phyloP scores from a whole-genome alignment of 2,888 invertebrate species.

The Dasysyrphus albostriatus region DNA sequence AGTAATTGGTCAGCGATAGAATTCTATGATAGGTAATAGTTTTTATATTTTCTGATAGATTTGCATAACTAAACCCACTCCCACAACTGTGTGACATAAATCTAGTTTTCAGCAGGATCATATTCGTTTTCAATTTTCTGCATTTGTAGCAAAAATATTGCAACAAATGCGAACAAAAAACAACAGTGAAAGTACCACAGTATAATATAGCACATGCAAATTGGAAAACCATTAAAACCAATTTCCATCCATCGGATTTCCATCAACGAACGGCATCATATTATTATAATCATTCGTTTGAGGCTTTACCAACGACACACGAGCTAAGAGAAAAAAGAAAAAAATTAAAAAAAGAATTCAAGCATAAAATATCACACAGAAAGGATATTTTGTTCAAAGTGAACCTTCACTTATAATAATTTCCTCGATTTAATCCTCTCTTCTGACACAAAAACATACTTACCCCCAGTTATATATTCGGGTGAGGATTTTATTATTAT shows the following conservation, averaged over 20 bases:
- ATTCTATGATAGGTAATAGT: no score
- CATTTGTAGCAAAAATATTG: neutral
- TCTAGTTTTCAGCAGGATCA: slow-evolving; percentile 2
- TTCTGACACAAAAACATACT: neutral
- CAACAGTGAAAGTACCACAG: neutral
- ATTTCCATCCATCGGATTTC: slow-evolving; percentile 53
- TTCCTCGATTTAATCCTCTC: slow-evolving; percentile 2
- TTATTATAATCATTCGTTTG: slow-evolving; percentile 20
- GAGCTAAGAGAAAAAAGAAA: no score
- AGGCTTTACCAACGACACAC: slow-evolving; percentile 8
- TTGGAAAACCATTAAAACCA: slow-evolving; percentile 49
- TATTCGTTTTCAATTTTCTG: neutral
- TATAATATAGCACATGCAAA: neutral
- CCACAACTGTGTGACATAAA: neutral
- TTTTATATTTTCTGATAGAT: no score
- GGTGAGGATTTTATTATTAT: slow-evolving; percentile 12
- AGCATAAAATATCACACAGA: neutral
- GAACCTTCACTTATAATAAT: neutral
- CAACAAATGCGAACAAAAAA: neutral
- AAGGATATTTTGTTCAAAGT: slow-evolving; percentile 3
- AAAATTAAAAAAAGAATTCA: neutral
- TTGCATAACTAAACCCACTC: no score
- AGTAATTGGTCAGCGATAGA: no score
- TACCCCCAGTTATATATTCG: neutral
- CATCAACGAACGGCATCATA: slow-evolving; percentile 42